Percentiles rank a stretch among this genome's conserved stretches.
phyloP scores from a whole-genome alignment of 2,113 vertebrate species.

The Dicerorhinus sumatrensis region DNA sequence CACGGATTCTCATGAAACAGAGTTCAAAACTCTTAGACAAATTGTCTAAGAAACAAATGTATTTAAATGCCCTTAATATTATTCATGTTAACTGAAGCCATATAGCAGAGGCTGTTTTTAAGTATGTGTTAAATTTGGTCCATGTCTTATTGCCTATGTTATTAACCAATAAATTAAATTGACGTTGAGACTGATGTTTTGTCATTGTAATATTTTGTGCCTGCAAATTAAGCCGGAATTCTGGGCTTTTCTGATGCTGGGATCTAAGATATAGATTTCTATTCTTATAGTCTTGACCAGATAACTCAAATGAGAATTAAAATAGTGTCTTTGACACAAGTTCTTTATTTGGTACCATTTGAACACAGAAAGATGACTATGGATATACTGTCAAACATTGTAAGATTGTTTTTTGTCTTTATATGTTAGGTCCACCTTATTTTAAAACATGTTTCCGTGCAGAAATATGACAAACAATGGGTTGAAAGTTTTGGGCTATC shows the following conservation, averaged over 20 bases:
- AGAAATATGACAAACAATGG: slow-evolving; percentile 60
- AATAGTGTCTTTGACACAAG: background rate
- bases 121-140: background rate
- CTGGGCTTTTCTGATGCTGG: background rate
- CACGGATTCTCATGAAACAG: background rate
- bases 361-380: background rate
- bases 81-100: background rate
- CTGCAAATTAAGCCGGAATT: slow-evolving; percentile 10
- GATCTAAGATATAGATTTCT: background rate
- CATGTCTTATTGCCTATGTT: background rate
- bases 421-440: background rate
- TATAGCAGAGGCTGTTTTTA: background rate
- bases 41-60: background rate
- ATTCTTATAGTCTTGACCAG: background rate
- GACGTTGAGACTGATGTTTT: background rate
- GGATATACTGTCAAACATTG: background rate
- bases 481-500: slow-evolving; percentile 74
- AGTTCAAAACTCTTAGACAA: slow-evolving; percentile 23
- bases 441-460: background rate
- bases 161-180: background rate
- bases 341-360: background rate
- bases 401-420: background rate
- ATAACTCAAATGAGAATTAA: background rate
- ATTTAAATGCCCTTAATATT: background rate
- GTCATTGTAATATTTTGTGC: background rate